Conservation (phyloP, 2,888 invertebrate species). For the Chydorus sphaericus region DNA sequence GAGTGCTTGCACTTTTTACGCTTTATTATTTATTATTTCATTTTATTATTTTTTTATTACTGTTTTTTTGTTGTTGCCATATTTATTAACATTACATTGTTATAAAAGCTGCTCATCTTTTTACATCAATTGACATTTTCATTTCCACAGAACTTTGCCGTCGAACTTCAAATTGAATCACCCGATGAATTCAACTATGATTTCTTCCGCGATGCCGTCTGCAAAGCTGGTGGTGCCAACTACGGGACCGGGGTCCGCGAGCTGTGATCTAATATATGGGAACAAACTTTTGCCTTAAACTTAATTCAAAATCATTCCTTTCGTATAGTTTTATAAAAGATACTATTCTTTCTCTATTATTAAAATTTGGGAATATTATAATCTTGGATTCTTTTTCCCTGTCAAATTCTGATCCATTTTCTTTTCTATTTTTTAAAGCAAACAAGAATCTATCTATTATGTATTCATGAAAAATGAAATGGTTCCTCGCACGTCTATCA, state of each 20-base stretch:
- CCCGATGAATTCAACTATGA: constrained; percentile 52
- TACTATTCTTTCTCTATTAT: no score
- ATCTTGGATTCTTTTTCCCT: no score
- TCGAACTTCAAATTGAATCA: constrained; percentile 55
- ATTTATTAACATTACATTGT: not conserved
- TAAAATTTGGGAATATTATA: no score
- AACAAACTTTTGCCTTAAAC: not conserved
- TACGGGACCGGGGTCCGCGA: constrained; percentile 62
- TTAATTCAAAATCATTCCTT: constrained; percentile 9
- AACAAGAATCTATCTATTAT: no score
- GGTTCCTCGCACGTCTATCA: no score
- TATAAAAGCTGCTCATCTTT: not conserved
- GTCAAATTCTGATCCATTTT: no score
- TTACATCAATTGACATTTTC: not conserved
- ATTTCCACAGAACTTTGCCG: constrained; percentile 51
- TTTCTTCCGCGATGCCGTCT: constrained; percentile 49
- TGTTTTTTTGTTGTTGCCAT: no score
- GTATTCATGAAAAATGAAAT: no score
- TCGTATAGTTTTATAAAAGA: not conserved
- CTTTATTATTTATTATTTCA: no score
- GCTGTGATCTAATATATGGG: no score
- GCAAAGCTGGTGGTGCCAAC: constrained; percentile 61
- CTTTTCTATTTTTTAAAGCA: no score
- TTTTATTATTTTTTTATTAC: not conserved
- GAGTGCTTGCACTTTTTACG: no score